Evolutionary conservation across 1,140 invertebrate genomes (phyloP), one percentile per base, ranked within the genome.

Genomic region (Megathymus violae): DNA sequence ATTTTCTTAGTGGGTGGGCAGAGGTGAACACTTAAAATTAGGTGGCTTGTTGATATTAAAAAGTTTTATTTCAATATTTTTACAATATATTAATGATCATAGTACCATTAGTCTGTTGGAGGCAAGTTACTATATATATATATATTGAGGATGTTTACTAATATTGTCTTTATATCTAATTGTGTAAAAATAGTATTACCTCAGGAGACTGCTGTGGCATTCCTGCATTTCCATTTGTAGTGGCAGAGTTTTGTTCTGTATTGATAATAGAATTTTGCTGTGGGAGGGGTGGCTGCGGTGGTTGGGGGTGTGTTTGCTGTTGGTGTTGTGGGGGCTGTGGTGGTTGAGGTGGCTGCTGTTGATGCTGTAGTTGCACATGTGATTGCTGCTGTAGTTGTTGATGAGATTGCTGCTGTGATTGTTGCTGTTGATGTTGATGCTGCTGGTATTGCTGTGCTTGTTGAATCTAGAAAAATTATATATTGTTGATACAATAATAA

Each of bases 341-440:
- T 10, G 68, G 43, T 31, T 71, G 76, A 22, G 71, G 69, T 40
- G 69, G 75, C 7, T 82, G 84, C n/a, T 81, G 75, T 40, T 74
- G 77, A 36, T 78, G 80, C 48, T 85, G 84, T 31, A 79, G 91
- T 63, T 87, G 92, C 77, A 74, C 72, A 44, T 81, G 80, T 69
- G 76, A 92, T 59, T 88, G 86, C 14, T 88, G 89, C 64, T 92
- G 91, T 72, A 93, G 92, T 44, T 92, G 70, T 3, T 73, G 64
- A 31, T 76, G 73, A 1, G 73, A 74, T 7, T 73, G 69, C 9
- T 73, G 64, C 11, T 71, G 77, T 6, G 44, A 25, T 14, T 75
- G 78, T 48, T 43, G 83, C 14, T 75, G 72, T 7, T 76, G 73
- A 15, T 75, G 69, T 34, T 83, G 79, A 15, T 82, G 80, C 31